phyloP scores from a whole-genome alignment of 2,797 vertebrate species.

The Sebastes iracundus region DNA sequence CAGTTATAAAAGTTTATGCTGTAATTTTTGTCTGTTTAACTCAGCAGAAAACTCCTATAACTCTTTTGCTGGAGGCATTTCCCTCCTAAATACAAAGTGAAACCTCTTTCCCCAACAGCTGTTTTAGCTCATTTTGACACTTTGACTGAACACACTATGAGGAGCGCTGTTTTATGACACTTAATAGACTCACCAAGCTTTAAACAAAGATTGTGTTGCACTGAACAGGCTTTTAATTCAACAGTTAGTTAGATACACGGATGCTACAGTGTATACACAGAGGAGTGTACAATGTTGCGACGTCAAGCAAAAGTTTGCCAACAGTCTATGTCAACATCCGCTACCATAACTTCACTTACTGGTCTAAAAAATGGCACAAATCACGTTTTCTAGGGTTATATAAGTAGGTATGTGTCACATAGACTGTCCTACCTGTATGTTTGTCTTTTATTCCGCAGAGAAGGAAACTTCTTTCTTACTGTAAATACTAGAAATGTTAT shows the following conservation, averaged over 20 bases:
- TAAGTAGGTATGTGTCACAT: fast-evolving
- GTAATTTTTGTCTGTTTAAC: neutral
- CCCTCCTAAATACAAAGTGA: neutral
- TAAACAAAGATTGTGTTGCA: neutral
- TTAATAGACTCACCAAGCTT: neutral
- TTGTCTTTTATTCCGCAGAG: neutral
- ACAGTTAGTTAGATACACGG: too few relatives aligned
- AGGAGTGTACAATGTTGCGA: too few relatives aligned
- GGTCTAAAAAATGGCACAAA: neutral
- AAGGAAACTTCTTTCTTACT: neutral
- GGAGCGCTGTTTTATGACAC: neutral
- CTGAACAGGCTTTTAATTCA: neutral
- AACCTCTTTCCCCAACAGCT: constrained; percentile 9
- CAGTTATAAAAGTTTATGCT: neutral
- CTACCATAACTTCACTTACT: neutral
- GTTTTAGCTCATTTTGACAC: neutral
- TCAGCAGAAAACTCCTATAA: fast-evolving
- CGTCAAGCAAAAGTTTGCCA: neutral
- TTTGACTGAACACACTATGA: neutral
- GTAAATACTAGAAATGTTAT: neutral
- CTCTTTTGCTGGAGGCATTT: neutral
- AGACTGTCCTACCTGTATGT: neutral
- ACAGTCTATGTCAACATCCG: neutral
- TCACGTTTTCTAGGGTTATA: fast-evolving
- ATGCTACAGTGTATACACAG: neutral